Conservation (phyloP, 2,888 invertebrate species). For the Labia minor region DNA sequence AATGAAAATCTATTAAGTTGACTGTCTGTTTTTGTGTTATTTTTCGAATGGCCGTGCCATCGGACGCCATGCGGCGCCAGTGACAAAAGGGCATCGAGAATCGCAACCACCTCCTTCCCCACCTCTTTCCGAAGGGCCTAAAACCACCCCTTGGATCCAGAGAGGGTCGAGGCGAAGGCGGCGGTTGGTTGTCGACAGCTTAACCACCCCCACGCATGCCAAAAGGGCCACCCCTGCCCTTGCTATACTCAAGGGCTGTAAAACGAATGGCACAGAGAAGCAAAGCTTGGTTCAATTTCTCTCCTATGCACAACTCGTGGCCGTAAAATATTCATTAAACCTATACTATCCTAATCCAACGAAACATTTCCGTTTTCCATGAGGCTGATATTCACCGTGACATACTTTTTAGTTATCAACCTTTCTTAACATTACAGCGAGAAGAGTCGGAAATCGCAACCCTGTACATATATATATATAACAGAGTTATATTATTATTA, state of each 20-base stretch:
- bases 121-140: no score
- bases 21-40: slow-evolving; percentile 4
- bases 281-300: background rate
- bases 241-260: background rate
- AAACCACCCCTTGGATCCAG: background rate
- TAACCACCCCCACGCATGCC: background rate
- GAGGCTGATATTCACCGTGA: no score
- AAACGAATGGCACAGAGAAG: background rate
- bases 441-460: no score
- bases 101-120: background rate
- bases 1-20: background rate
- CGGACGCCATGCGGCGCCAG: slow-evolving; percentile 1
- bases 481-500: no score
- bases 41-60: background rate
- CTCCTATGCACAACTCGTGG: background rate
- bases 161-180: background rate
- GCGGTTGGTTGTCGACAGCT: background rate
- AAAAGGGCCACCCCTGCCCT: background rate
- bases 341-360: background rate
- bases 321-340: slow-evolving; percentile 1
- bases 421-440: no score
- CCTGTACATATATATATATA: no score
- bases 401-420: no score
- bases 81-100: slow-evolving; percentile 7
- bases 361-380: no score